phyloP scores from a whole-genome alignment of 2,888 invertebrate genomes.

The Xylocampa areola region DNA sequence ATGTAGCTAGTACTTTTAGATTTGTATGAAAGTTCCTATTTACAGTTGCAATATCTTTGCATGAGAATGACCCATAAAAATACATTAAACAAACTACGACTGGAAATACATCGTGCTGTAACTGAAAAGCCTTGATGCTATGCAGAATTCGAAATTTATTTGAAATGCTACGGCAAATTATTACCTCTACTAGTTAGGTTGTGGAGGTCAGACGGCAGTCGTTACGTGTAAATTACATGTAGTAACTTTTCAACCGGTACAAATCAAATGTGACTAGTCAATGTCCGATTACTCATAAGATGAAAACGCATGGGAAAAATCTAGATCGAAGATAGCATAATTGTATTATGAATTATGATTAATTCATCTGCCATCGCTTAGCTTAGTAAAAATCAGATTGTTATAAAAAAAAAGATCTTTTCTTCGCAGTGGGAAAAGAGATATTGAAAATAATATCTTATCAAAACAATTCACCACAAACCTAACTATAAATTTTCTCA shows the following conservation, averaged over 20 bases:
- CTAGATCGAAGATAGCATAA: too few relatives aligned
- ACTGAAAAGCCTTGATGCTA: slow-evolving; percentile 18
- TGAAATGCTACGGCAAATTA: slow-evolving; percentile 19
- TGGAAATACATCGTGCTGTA: slow-evolving; percentile 18
- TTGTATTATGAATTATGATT: too few relatives aligned
- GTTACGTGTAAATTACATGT: slow-evolving; percentile 1
- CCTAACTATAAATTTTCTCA: too few relatives aligned
- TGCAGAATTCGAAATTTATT: slow-evolving; percentile 25
- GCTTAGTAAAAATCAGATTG: not conserved
- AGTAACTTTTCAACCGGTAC: not conserved
- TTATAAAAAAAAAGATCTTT: not conserved
- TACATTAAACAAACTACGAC: slow-evolving; percentile 16
- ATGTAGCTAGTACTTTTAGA: slow-evolving; percentile 29
- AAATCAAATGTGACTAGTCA: not conserved
- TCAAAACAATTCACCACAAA: too few relatives aligned
- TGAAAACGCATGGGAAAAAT: not conserved
- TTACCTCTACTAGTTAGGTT: slow-evolving; percentile 2
- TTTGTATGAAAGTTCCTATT: slow-evolving; percentile 3
- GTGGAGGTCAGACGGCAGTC: not conserved
- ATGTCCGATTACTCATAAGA: too few relatives aligned
- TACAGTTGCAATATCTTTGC: slow-evolving; percentile 51
- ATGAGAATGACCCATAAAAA: slow-evolving; percentile 43
- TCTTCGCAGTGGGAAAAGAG: too few relatives aligned
- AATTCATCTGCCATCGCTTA: too few relatives aligned
- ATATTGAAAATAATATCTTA: too few relatives aligned